These are phyloP conservation scores for Antheraea pernyi DNA, from an alignment of 1,140 invertebrate genomes.

Conservation along the genomic window DNA sequence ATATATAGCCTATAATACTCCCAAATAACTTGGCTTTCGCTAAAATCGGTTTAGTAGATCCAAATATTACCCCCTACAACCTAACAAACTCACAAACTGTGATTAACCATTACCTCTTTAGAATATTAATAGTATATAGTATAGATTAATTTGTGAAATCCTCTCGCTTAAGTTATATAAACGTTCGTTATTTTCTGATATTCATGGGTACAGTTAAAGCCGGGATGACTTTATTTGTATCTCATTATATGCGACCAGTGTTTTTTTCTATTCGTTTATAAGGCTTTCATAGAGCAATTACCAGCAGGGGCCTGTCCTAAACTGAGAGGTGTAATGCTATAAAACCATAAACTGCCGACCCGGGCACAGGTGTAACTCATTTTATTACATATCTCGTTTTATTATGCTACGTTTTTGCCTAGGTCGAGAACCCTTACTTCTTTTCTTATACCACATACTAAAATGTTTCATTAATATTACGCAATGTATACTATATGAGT, in stretches of 20 bases:
- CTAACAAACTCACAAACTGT: no score
- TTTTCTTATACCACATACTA: neutral
- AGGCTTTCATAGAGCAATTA: conserved; percentile 68
- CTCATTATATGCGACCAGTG: conserved; percentile 36
- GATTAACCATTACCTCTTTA: no score
- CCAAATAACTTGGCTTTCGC: no score
- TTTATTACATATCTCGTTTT: conserved; percentile 18
- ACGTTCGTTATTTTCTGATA: neutral
- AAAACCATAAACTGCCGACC: conserved; percentile 63
- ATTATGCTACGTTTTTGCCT: neutral
- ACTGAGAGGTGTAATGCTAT: conserved; percentile 63
- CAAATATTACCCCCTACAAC: no score
- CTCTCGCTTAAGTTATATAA: neutral
- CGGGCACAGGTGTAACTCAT: conserved; percentile 54
- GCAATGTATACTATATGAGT: conserved; percentile 8
- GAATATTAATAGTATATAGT: neutral
- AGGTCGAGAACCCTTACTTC: conserved; percentile 8
- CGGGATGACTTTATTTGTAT: conserved; percentile 26
- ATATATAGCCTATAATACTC: no score
- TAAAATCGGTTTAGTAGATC: no score
- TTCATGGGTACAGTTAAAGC: neutral
- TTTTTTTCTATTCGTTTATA: conserved; percentile 47
- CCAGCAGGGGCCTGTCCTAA: conserved; percentile 52
- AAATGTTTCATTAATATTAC: neutral
- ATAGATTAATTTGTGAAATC: no score